Base-by-base conservation (phyloP, 2,888 invertebrate species). In the Phragmatobia fuliginosa region DNA sequence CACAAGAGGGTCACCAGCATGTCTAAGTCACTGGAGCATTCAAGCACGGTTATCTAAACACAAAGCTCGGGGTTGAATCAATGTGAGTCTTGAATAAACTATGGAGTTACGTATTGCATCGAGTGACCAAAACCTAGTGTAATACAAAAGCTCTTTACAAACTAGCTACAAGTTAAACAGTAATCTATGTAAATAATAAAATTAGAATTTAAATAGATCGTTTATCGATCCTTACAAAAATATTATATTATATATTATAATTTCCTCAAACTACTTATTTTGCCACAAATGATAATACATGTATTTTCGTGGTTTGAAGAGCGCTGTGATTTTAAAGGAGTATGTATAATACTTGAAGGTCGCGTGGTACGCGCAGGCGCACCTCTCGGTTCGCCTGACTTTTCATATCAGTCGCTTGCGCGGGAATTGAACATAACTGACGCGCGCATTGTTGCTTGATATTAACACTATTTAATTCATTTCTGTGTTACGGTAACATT, bases 331-430 rank as follows among this genome's bases (percentile, higher is more conserved):
- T 70, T 79, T 76, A 75, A 73, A 79, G 73, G 72, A 79, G 67
- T 70, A 78, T 76, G n/a, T n/a, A n/a, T n/a, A n/a, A 77, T 62
- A 80, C 73, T 68, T 79, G 85, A 87, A 87, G 87, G 87, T 84
- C 85, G 78, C 75, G 60, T 60, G 66, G 63, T 67, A 68, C 49
- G 77, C 73, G 80, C 85, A 73, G 75, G 81, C 85, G 85, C 84
- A 87, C 86, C 87, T 87, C 84, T 78, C 80, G 65, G 73, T 71
- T 68, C 71, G 74, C 73, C 75, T 76, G 72, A 73, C 78, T 72
- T 79, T 78, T 80, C 77, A 67, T 83, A 76, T 85, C 91, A 90
- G 91, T 91, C 88, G 88, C 87, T 75, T 81, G 86, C 88, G 88
- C 88, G 87, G 81, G 81, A 86, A 86, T 80, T 74, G 80, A 78